phyloP scores from a whole-genome alignment of 2,797 vertebrate genomes.

The Anableps anableps region DNA sequence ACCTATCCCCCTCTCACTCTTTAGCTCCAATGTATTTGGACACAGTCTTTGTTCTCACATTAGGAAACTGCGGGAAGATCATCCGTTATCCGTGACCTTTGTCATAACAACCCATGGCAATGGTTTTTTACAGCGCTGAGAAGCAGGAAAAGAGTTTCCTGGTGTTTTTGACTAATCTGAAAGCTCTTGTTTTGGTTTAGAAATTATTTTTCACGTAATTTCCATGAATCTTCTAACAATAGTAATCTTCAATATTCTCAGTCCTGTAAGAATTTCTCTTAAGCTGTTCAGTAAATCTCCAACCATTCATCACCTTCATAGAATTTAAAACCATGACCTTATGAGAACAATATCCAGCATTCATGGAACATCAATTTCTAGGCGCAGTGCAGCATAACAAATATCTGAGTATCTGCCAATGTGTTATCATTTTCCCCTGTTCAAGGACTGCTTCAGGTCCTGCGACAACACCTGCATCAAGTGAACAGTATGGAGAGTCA shows the following conservation, averaged over 20 bases:
- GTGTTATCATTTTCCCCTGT: conserved; percentile 65
- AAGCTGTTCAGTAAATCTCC: conserved; percentile 45
- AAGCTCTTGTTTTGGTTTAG: background rate
- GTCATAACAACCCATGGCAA: conserved; percentile 77
- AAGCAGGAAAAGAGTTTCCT: conserved; percentile 36
- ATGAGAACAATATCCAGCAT: conserved; percentile 66
- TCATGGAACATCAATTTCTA: conserved; percentile 74
- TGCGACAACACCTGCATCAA: conserved; percentile 12
- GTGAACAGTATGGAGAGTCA: background rate
- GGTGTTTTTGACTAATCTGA: conserved; percentile 30
- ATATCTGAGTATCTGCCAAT: conserved; percentile 69
- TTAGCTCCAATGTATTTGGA: conserved; percentile 77
- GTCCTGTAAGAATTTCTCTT: conserved; percentile 12
- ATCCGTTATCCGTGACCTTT: conserved; percentile 80
- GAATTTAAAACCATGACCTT: conserved; percentile 69
- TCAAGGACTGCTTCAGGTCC: conserved; percentile 50
- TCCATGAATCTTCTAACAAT: background rate
- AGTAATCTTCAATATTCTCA: conserved; percentile 7
- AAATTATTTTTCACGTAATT: background rate
- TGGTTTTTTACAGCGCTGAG: conserved; percentile 64
- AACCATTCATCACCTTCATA: conserved; percentile 62
- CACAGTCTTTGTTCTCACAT: conserved; percentile 83
- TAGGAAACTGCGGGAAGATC: conserved; percentile 77
- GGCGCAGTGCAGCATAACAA: conserved; percentile 74
- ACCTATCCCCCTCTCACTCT: conserved; percentile 72